A percentile compares a stretch with the other conserved stretches of the same genome.
These are phyloP conservation scores for Magallana ariakensis DNA, from an alignment of 1,140 invertebrate genomes.

Conservation along the genomic window DNA sequence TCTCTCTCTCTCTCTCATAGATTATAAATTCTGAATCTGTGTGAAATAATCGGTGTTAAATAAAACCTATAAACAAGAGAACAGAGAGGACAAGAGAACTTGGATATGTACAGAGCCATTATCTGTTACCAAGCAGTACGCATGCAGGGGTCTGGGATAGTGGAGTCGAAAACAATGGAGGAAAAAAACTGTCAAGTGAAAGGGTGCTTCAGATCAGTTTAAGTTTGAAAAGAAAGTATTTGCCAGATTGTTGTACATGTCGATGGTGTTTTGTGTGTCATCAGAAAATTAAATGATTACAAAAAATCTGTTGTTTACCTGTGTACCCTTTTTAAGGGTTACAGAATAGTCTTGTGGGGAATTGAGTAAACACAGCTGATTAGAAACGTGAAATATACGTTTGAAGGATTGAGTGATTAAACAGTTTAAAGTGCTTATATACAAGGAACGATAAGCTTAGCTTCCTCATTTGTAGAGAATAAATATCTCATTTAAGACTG, in stretches of 20 bases:
- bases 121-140: background rate
- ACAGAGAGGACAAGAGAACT: background rate
- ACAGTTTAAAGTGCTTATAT: background rate
- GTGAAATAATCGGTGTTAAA: constrained; percentile 8
- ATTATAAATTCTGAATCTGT: constrained; percentile 8
- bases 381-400: background rate
- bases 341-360: background rate
- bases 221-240: background rate
- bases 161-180: background rate
- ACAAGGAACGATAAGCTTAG: background rate
- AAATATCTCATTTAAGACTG: no score
- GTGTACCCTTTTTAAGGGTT: background rate
- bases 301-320: constrained; percentile 26
- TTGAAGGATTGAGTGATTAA: background rate
- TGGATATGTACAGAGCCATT: background rate
- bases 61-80: constrained; percentile 22
- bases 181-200: background rate
- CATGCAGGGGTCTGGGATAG: background rate
- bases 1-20: background rate
- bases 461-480: no score
- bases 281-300: background rate
- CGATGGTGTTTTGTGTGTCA: background rate
- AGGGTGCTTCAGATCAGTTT: background rate
- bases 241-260: background rate
- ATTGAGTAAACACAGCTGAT: constrained; percentile 23